Percentiles rank a stretch among this genome's conserved stretches.
These are phyloP conservation scores for Phymanthus crucifer DNA, from an alignment of 92 coral and sea anemone genomes.

Conservation along the genomic window DNA sequence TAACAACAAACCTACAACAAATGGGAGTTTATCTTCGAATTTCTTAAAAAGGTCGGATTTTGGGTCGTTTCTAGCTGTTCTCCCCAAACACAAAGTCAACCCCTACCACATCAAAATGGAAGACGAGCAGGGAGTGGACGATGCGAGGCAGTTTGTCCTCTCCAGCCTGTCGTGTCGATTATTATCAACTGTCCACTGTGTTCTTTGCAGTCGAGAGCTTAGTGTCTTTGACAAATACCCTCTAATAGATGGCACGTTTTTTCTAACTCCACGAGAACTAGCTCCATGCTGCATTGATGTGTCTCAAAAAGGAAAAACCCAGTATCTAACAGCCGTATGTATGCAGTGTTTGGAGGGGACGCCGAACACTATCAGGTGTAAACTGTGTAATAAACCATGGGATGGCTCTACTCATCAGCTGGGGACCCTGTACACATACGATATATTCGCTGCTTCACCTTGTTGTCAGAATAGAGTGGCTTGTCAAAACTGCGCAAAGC, in stretches of 20 bases:
- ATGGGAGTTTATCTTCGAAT: conserved; percentile 52
- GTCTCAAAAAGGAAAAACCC: conserved; percentile 75
- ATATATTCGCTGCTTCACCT: conserved; percentile 96
- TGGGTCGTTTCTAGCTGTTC: conserved; percentile 86
- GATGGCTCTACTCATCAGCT: conserved; percentile 97
- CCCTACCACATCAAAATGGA: conserved; percentile 99
- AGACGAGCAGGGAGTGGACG: conserved; percentile 90
- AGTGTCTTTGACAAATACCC: conserved; percentile 97
- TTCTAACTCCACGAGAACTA: conserved; percentile 85
- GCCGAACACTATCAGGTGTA: conserved; percentile 89
- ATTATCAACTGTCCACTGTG: conserved; percentile 82
- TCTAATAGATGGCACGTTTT: conserved; percentile 94
- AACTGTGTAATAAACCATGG: conserved; percentile 85
- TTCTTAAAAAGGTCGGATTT: conserved; percentile 93
- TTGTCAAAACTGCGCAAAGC: conserved; percentile 92
- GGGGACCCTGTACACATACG: conserved; percentile 92
- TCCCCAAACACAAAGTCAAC: conserved; percentile 95
- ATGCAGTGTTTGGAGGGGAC: conserved; percentile 93
- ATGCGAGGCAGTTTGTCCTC: conserved; percentile 87
- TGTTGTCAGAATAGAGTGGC: conserved; percentile 91
- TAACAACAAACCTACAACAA: conserved; percentile 40
- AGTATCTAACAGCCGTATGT: conserved; percentile 88
- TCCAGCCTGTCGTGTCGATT: conserved; percentile 79
- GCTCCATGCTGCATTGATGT: conserved; percentile 82
- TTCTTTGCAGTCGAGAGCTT: conserved; percentile 81